These are phyloP conservation scores for Dermatemys mawii DNA, from an alignment of 2,113 vertebrate species.

Conservation along the genomic window DNA sequence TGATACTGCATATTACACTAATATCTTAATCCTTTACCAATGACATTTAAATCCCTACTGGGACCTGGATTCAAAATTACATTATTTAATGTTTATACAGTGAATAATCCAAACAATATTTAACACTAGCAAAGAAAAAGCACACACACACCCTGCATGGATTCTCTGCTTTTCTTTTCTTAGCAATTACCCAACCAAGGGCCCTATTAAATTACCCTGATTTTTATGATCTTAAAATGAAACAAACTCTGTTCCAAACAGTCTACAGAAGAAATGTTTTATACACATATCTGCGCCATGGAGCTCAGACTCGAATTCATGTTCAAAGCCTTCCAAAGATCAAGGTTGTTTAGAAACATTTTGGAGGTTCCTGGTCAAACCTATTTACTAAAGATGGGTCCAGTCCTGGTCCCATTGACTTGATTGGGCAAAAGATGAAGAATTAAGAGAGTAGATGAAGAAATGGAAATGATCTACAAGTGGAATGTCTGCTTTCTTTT, in stretches of 20 bases:
- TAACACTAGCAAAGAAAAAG: slow-evolving; percentile 75
- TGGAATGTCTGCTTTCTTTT: not conserved
- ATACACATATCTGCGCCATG: slow-evolving; percentile 4
- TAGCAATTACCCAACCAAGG: slow-evolving; percentile 68
- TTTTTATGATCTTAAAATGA: slow-evolving; percentile 70
- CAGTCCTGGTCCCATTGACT: not conserved
- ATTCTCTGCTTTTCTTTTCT: slow-evolving; percentile 72
- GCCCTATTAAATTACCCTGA: slow-evolving; percentile 65
- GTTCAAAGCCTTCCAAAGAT: slow-evolving; percentile 51
- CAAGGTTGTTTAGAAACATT: slow-evolving; percentile 3
- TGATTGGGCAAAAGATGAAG: slow-evolving; percentile 26
- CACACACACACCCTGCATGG: slow-evolving; percentile 37
- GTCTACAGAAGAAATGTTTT: slow-evolving; percentile 50
- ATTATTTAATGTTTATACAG: slow-evolving; percentile 84
- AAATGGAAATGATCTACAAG: slow-evolving; percentile 3
- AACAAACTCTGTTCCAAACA: slow-evolving; percentile 50
- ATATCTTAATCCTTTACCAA: slow-evolving; percentile 81
- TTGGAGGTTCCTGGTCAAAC: not conserved
- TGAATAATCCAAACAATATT: slow-evolving; percentile 80
- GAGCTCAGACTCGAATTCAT: not conserved
- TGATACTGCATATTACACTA: slow-evolving; percentile 78
- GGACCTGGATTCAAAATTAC: slow-evolving; percentile 81
- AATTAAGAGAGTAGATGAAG: slow-evolving; percentile 1
- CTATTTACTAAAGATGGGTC: not conserved
- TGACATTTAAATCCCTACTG: slow-evolving; percentile 74